A percentile compares a stretch with the other conserved stretches of the same genome.
phyloP scores from a whole-genome alignment of 2,797 vertebrate species.

The Rhyacichthys aspro region DNA sequence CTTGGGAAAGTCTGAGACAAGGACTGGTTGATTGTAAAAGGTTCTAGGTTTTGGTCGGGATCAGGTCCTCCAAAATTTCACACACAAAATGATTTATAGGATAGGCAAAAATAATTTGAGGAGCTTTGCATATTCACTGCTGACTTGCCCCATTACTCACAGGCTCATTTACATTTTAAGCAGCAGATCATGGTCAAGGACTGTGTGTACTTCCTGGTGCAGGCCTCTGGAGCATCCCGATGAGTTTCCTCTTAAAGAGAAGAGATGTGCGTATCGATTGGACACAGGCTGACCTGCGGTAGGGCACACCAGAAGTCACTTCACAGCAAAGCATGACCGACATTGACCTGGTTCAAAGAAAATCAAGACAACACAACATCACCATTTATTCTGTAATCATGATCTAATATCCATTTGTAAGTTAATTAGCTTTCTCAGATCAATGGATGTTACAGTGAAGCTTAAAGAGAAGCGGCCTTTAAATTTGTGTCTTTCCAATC shows the following conservation, averaged over 20 bases:
- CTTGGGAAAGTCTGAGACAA: background rate
- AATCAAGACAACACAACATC: slow-evolving; percentile 44
- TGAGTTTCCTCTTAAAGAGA: slow-evolving; percentile 61
- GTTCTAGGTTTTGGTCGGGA: slow-evolving; percentile 27
- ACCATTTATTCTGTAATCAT: slow-evolving; percentile 48
- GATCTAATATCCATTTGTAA: slow-evolving; percentile 50
- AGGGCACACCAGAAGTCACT: slow-evolving; percentile 48
- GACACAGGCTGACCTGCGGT: slow-evolving; percentile 55
- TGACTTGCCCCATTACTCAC: slow-evolving; percentile 70
- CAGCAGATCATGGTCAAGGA: slow-evolving; percentile 76
- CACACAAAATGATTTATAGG: slow-evolving; percentile 64
- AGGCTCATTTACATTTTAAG: slow-evolving; percentile 75
- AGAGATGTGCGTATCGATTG: slow-evolving; percentile 67
- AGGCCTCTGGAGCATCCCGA: slow-evolving; percentile 68
- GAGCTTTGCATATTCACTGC: slow-evolving; percentile 71
- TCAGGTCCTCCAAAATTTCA: slow-evolving; percentile 50
- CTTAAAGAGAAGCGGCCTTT: slow-evolving; percentile 51
- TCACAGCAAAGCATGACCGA: slow-evolving; percentile 16
- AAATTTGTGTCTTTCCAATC: slow-evolving; percentile 53
- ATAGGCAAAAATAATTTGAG: slow-evolving; percentile 66
- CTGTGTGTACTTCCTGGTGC: slow-evolving; percentile 64
- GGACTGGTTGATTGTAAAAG: slow-evolving; percentile 21
- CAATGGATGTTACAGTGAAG: slow-evolving; percentile 44
- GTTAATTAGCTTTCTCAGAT: slow-evolving; percentile 61
- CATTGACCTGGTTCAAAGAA: slow-evolving; percentile 58